Conservation (phyloP, 2,113 vertebrate genomes). For the Herpetotheres cachinnans region DNA sequence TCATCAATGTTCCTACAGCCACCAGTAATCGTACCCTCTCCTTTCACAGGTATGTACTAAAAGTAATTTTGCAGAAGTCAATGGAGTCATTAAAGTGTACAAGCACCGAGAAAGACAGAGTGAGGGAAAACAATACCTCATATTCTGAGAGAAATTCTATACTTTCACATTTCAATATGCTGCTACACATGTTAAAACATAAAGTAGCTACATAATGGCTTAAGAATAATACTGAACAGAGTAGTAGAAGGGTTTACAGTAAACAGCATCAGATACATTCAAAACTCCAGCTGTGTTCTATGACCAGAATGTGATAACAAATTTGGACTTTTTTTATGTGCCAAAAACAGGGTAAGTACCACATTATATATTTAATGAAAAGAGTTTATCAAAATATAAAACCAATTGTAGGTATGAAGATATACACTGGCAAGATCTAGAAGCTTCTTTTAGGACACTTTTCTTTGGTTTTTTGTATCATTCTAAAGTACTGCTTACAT, state of each 20-base stretch:
- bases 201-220: not conserved
- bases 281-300: not conserved
- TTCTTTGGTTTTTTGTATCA: not conserved
- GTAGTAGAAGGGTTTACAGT: not conserved
- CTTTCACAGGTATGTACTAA: not conserved
- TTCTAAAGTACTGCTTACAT: not conserved
- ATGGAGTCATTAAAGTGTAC: not conserved
- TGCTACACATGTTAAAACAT: not conserved
- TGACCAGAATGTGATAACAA: not conserved
- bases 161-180: not conserved
- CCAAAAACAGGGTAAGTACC: not conserved
- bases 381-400: not conserved
- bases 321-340: not conserved
- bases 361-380: not conserved
- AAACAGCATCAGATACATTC: not conserved
- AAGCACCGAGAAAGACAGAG: not conserved
- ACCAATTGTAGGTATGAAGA: accelerated
- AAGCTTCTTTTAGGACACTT: not conserved
- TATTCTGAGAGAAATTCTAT: not conserved
- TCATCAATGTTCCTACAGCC: not conserved
- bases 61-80: not conserved
- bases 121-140: not conserved
- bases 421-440: not conserved
- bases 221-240: not conserved
- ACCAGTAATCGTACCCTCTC: not conserved